Evolutionary conservation across 2,113 vertebrate genomes (phyloP), one percentile per base, ranked within the genome.

Genomic region (Etheostoma cragini): DNA sequence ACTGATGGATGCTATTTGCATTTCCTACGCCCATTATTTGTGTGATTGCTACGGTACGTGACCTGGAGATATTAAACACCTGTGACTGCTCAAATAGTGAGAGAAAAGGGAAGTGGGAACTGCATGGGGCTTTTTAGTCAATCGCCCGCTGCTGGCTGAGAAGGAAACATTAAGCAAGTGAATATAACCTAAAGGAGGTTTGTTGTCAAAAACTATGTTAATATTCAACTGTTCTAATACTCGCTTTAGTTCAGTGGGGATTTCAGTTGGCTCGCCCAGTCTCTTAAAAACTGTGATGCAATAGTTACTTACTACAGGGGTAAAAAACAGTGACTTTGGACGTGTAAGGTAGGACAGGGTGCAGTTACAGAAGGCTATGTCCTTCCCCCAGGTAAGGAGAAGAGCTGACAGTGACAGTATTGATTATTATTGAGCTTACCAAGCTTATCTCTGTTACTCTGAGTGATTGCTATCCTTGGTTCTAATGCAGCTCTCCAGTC

Each of bases 301-400:
- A 63, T 15, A 33, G 16, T 78, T 50, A 30, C 4, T 35, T 66
- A 30, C 61, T 47, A 21, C 1, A 53, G 78, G 45, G 46, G n/a
- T n/a, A 17, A 60, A 58, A 26, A 42, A 16, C 35, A 19, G 5
- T 60, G 47, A 58, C 66, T 64, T 81, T 82, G 42, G 22, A 46
- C 46, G 1, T 76, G 56, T 15, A 81, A 83, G 70, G 83, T 69
- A 64, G 78, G 46, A 30, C 72, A 56, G 74, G 78, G 35, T 81
- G 78, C 38, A 68, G 83, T 33, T 65, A 49, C 60, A 68, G 26
- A 42, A 42, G 38, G 38, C 38, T 58, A 6, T 76, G 86, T 82
- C 86, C 88, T 83, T 84, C 82, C 80, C 75, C 2, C 68, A 66
- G 78, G 81, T 82, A 42, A 71, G 80, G 68, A 71, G 65, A n/a